phyloP scores from a whole-genome alignment of 2,888 invertebrate species.

The Hedychridium roseum region DNA sequence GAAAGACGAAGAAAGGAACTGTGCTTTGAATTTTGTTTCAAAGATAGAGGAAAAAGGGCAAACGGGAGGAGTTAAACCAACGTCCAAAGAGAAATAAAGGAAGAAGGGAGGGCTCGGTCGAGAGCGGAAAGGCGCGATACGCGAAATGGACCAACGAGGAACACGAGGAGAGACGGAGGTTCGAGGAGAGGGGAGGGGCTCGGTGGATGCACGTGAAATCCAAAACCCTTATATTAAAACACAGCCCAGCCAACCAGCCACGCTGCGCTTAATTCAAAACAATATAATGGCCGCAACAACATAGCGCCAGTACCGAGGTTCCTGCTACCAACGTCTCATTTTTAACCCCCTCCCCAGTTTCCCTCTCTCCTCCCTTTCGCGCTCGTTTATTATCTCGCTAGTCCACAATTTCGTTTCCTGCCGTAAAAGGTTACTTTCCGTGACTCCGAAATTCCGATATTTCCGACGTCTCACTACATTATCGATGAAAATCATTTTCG shows the following conservation, averaged over 20 bases:
- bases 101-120: slow-evolving; percentile 29
- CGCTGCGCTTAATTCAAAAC: slow-evolving; percentile 53
- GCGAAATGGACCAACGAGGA: slow-evolving; percentile 4
- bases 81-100: slow-evolving; percentile 17
- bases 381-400: not conserved
- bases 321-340: not conserved
- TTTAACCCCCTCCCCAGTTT: not conserved
- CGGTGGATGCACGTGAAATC: slow-evolving; percentile 50
- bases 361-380: slow-evolving; percentile 11
- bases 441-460: too few species aligned
- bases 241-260: slow-evolving; percentile 41
- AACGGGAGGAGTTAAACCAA: slow-evolving; percentile 15
- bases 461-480: too few species aligned
- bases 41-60: slow-evolving; percentile 12
- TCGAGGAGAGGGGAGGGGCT: slow-evolving; percentile 11
- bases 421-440: too few species aligned
- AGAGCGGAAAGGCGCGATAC: slow-evolving; percentile 19
- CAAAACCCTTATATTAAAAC: slow-evolving; percentile 58
- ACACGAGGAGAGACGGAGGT: slow-evolving; percentile 8
- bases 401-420: too few species aligned
- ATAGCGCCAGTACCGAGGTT: slow-evolving; percentile 25
- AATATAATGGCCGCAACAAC: slow-evolving; percentile 54
- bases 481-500: too few species aligned
- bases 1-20: slow-evolving; percentile 14
- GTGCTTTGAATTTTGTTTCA: too few species aligned